A percentile compares a stretch with the other conserved stretches of the same genome.
phyloP scores from a whole-genome alignment of 1,140 invertebrate genomes.

The Drosophila mauritiana region DNA sequence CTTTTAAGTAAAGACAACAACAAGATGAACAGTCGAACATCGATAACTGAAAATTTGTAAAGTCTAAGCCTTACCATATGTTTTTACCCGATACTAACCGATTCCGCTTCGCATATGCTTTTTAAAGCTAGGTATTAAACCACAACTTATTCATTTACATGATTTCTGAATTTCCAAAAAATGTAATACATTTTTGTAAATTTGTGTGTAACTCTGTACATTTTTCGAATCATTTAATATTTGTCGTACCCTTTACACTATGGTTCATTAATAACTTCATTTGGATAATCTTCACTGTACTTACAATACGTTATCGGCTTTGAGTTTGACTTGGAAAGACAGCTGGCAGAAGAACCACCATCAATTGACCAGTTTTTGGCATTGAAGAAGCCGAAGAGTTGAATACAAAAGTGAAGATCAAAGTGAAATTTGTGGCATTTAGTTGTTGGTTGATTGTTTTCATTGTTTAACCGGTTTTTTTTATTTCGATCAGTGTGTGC shows the following conservation, averaged over 20 bases:
- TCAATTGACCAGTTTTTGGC: constrained; percentile 37
- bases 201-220: too few relatives aligned
- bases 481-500: neutral
- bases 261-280: too few relatives aligned
- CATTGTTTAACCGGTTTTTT: constrained; percentile 29
- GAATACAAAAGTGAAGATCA: constrained; percentile 17
- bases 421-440: constrained; percentile 36
- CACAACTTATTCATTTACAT: neutral
- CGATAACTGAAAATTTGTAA: neutral
- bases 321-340: constrained; percentile 9
- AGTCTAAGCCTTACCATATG: neutral
- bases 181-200: too few relatives aligned
- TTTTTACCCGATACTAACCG: neutral
- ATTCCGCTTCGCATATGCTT: neutral
- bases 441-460: constrained; percentile 11
- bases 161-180: neutral
- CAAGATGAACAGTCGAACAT: constrained; percentile 6
- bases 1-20: constrained; percentile 11
- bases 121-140: neutral
- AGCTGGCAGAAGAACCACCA: constrained; percentile 30
- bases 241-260: too few relatives aligned
- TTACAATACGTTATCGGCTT: constrained; percentile 5
- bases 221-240: too few relatives aligned
- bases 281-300: neutral
- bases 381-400: constrained; percentile 36